phyloP scores from a whole-genome alignment of 2,797 vertebrate species.

The Iguana delicatissima region DNA sequence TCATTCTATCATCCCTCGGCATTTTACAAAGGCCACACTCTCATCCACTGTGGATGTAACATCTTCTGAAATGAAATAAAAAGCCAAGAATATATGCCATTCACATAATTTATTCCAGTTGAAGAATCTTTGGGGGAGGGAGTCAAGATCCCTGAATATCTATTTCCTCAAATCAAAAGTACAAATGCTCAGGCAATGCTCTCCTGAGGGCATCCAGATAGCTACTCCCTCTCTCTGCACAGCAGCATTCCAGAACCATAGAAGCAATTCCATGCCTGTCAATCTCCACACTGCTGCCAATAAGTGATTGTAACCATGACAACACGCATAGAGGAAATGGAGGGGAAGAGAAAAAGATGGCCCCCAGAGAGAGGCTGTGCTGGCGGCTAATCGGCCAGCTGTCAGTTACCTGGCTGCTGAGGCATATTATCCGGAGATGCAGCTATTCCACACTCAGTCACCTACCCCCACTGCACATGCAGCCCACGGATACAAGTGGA shows the following conservation, averaged over 20 bases:
- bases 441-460: not conserved
- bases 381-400: constrained; percentile 64
- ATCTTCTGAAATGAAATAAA: not conserved
- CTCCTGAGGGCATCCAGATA: constrained; percentile 1
- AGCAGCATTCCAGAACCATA: constrained; percentile 12
- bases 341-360: constrained; percentile 71
- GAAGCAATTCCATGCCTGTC: constrained; percentile 7
- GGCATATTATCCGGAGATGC: constrained; percentile 57
- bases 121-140: constrained; percentile 4
- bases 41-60: not conserved
- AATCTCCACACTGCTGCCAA: constrained; percentile 53
- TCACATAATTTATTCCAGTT: constrained; percentile 4
- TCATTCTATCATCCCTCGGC: not conserved
- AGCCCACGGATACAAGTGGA: not conserved
- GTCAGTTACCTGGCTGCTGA: constrained; percentile 64
- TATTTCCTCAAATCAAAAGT: constrained; percentile 6
- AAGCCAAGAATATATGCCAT: not conserved
- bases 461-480: not conserved
- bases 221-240: not conserved
- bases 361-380: constrained; percentile 59
- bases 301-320: constrained; percentile 70
- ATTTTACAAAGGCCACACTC: not conserved
- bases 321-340: constrained; percentile 72
- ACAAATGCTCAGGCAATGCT: not conserved
- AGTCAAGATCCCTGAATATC: constrained; percentile 12